A percentile compares a stretch with the other conserved stretches of the same genome.
Conservation (phyloP, 1,140 invertebrate genomes). For the Pseudoatta argentina region DNA sequence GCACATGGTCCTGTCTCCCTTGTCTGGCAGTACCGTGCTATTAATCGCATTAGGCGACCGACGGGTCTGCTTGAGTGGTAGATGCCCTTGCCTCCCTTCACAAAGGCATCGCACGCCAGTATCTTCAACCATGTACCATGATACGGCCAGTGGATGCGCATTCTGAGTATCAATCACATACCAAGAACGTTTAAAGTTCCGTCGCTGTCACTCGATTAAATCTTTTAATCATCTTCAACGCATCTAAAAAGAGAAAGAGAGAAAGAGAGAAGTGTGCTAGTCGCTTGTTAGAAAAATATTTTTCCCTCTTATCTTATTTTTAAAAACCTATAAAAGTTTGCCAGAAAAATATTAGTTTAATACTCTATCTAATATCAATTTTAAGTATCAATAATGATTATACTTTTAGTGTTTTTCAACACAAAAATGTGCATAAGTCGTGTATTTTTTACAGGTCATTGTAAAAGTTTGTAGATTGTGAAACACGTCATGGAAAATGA, state of each 20-base stretch:
- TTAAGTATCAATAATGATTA: background rate
- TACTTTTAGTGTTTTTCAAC: background rate
- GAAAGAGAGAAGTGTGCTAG: background rate
- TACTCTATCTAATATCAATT: background rate
- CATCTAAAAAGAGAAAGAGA: background rate
- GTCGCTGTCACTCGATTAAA: conserved; percentile 54
- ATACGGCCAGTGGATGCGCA: conserved; percentile 52
- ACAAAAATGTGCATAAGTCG: background rate
- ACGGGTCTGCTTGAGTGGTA: conserved; percentile 74
- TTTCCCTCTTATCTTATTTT: background rate
- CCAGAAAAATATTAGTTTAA: background rate
- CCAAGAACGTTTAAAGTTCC: conserved; percentile 50
- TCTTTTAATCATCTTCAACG: conserved; percentile 48
- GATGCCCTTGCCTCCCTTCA: conserved; percentile 67
- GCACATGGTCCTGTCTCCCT: conserved; percentile 69
- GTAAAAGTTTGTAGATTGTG: background rate
- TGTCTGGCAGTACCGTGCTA: conserved; percentile 76
- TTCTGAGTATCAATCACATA: conserved; percentile 56
- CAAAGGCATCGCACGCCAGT: conserved; percentile 64
- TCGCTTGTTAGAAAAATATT: background rate
- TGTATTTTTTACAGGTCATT: background rate
- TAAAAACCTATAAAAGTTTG: background rate
- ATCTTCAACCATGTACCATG: conserved; percentile 44
- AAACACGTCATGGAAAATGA: background rate
- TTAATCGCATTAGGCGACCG: conserved; percentile 83